Conservation (phyloP, 2,888 invertebrate genomes). For the Hypselothyrea guttata region DNA sequence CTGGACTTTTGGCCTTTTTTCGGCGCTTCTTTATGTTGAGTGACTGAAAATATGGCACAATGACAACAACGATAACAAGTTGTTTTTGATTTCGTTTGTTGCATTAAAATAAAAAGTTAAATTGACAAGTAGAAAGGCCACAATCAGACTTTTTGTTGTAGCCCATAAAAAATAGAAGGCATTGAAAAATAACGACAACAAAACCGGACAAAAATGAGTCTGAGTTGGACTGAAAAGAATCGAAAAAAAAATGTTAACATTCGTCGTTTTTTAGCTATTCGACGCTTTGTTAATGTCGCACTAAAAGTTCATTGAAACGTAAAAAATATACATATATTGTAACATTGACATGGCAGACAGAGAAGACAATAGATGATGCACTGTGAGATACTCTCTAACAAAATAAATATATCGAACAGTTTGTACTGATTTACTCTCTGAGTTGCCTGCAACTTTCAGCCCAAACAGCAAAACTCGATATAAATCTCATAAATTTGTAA, state of each 20-base stretch:
- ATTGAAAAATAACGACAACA: conserved; percentile 31
- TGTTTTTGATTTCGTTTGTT: conserved; percentile 65
- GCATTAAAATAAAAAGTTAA: conserved; percentile 66
- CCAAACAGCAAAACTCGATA: too few relatives aligned
- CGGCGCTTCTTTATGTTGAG: conserved; percentile 1
- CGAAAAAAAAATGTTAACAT: conserved; percentile 18
- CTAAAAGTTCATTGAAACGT: conserved; percentile 66
- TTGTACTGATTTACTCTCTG: too few relatives aligned
- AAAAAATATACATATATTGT: conserved; percentile 59
- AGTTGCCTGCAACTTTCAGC: too few relatives aligned
- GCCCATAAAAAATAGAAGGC: conserved; percentile 33
- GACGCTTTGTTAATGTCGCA: conserved; percentile 59
- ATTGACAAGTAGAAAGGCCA: conserved; percentile 57
- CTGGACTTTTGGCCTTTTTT: conserved; percentile 20
- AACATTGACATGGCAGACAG: conserved; percentile 46
- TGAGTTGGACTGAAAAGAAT: conserved; percentile 8
- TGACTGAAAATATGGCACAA: conserved; percentile 52
- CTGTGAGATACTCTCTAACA: conserved; percentile 3
- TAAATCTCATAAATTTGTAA: too few relatives aligned
- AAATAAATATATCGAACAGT: neutral
- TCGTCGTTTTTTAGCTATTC: conserved; percentile 26
- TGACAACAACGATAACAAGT: conserved; percentile 72
- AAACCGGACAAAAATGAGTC: conserved; percentile 6
- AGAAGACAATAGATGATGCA: conserved; percentile 13
- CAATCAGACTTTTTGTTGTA: conserved; percentile 53